A percentile compares a stretch with the other conserved stretches of the same genome.
Conservation (phyloP, 2,113 vertebrate genomes). For the Grammomys dolichurus region DNA sequence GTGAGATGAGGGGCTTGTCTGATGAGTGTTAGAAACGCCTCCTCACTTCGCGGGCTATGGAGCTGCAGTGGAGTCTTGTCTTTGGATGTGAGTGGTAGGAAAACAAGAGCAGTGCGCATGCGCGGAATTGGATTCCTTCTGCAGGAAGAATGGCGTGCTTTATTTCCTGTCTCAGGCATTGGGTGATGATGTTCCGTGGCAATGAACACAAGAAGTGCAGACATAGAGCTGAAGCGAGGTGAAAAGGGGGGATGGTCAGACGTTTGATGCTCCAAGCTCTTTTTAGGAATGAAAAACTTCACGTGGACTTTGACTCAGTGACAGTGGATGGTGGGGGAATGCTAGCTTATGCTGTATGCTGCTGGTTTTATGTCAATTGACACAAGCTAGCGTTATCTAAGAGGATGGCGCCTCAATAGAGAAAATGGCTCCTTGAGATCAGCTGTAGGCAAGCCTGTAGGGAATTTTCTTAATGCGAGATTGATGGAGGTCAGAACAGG, state of each 20-base stretch:
- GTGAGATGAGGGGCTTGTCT: not conserved
- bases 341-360: not conserved
- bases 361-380: not conserved
- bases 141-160: not conserved
- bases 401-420: not conserved
- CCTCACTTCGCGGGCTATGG: fast-evolving
- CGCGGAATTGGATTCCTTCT: not conserved
- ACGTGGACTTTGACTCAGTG: not conserved
- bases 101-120: not conserved
- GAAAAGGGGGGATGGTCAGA: not conserved
- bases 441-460: not conserved
- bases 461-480: not conserved
- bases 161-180: conserved; percentile 31
- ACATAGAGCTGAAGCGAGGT: conserved; percentile 30
- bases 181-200: not conserved
- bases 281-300: not conserved
- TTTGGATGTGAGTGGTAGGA: not conserved
- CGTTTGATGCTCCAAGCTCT: conserved; percentile 30
- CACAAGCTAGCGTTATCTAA: not conserved
- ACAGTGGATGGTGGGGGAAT: not conserved
- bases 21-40: not conserved
- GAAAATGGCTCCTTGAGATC: not conserved
- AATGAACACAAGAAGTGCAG: not conserved
- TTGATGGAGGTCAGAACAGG: not conserved
- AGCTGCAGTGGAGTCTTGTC: not conserved